Evolutionary conservation across 2,797 vertebrate genomes (phyloP).

Genomic region (Amblyraja radiata): DNA sequence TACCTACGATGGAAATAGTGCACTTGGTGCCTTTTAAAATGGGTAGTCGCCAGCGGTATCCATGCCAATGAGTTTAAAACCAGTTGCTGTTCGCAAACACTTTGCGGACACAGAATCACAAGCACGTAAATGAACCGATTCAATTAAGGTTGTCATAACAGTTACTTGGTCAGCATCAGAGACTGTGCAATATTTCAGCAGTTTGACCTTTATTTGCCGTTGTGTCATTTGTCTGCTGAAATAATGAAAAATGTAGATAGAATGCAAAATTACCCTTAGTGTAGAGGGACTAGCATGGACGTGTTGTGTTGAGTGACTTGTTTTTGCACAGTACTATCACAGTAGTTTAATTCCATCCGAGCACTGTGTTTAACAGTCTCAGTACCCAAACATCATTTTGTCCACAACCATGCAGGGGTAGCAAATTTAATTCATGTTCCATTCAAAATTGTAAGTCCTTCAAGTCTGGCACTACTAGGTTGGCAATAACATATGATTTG

Average conservation of each 20-base stretch:
- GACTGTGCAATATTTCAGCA: not conserved
- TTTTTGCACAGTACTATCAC: not conserved
- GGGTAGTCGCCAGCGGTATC: too few relatives aligned
- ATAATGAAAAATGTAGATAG: not conserved
- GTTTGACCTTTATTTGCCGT: not conserved
- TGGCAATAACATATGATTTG: not conserved
- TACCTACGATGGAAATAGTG: too few relatives aligned
- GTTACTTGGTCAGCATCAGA: not conserved
- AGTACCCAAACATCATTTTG: not conserved
- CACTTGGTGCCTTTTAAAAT: too few relatives aligned
- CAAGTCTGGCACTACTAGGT: not conserved
- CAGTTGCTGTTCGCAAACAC: not conserved
- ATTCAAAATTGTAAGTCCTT: not conserved
- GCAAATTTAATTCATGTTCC: not conserved
- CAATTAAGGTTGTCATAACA: not conserved
- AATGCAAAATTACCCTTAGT: not conserved
- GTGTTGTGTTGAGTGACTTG: not conserved
- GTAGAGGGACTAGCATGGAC: not conserved
- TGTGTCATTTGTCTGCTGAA: not conserved
- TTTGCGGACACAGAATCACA: too few relatives aligned
- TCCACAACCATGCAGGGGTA: not conserved
- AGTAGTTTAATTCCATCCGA: not conserved
- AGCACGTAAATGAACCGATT: not conserved
- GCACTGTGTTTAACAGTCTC: not conserved
- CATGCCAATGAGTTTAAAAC: not conserved